A percentile compares a stretch with the other conserved stretches of the same genome.
These are phyloP conservation scores for Ichneumoninae sp. DNA, from an alignment of 2,888 invertebrate species.

Conservation along the genomic window DNA sequence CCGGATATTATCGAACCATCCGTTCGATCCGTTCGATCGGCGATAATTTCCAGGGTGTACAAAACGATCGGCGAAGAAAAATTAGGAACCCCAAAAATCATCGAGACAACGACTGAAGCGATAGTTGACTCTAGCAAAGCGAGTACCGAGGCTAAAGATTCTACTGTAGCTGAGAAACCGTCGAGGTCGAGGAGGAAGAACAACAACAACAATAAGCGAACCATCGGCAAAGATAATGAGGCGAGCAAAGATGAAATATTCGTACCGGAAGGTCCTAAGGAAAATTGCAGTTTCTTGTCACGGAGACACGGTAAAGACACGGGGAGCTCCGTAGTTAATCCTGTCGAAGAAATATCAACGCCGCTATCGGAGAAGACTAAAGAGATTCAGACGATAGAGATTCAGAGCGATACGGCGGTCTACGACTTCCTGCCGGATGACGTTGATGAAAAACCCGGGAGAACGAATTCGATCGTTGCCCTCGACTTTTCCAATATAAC, in stretches of 20 bases:
- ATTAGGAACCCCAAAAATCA: neutral
- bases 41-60: neutral
- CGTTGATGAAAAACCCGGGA: conserved; percentile 12
- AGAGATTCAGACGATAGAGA: conserved; percentile 11
- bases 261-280: neutral
- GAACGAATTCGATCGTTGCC: conserved; percentile 35
- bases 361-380: conserved; percentile 16
- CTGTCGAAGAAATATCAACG: conserved; percentile 14
- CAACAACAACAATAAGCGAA: conserved; percentile 32
- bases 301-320: neutral
- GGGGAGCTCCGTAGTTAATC: neutral
- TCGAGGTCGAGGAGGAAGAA: conserved; percentile 42
- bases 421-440: conserved; percentile 17
- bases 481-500: conserved; percentile 68
- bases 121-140: neutral
- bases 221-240: neutral
- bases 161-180: conserved; percentile 8
- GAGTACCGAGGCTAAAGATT: neutral
- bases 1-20: conserved; percentile 27
- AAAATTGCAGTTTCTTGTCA: neutral
- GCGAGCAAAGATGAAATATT: neutral
- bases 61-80: conserved; percentile 18
- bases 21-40: neutral
- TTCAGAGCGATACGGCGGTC: conserved; percentile 8
- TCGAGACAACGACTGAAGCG: neutral